phyloP scores from a whole-genome alignment of 1,140 invertebrate species.

The Nebria ingens region DNA sequence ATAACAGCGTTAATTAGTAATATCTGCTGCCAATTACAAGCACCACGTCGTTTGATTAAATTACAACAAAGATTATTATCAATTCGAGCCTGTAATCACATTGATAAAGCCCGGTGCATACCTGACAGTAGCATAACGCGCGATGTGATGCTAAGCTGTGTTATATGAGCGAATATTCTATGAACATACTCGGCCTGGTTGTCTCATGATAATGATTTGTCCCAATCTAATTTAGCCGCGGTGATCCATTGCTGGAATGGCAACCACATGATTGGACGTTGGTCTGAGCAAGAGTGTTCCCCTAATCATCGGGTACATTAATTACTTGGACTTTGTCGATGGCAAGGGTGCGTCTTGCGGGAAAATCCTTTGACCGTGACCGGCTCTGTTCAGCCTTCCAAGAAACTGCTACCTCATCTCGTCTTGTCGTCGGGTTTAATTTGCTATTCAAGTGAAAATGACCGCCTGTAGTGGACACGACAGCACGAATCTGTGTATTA shows the following conservation, averaged over 20 bases:
- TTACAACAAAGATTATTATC: conserved; percentile 8
- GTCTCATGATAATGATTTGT: background rate
- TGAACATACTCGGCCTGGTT: background rate
- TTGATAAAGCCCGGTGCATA: background rate
- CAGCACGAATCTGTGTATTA: background rate
- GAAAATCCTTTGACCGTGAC: background rate
- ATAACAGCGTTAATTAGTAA: conserved; percentile 1
- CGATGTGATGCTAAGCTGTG: too few relatives aligned
- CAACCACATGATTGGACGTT: too few relatives aligned
- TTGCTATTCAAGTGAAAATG: conserved; percentile 5
- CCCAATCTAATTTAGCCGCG: conserved; percentile 1
- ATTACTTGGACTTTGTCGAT: background rate
- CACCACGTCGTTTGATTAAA: background rate
- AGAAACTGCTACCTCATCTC: too few relatives aligned
- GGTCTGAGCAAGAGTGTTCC: background rate
- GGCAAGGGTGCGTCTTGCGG: background rate
- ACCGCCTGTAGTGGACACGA: background rate
- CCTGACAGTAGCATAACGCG: background rate
- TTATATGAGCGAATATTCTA: background rate
- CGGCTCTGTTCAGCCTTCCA: background rate
- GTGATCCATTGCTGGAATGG: background rate
- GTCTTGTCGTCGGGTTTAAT: background rate
- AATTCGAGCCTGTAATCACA: conserved; percentile 3
- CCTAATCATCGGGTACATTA: background rate
- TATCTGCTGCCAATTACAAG: conserved; percentile 2